Base-by-base conservation (phyloP, 1,140 invertebrate species). In the Pogonomyrmex barbatus region DNA sequence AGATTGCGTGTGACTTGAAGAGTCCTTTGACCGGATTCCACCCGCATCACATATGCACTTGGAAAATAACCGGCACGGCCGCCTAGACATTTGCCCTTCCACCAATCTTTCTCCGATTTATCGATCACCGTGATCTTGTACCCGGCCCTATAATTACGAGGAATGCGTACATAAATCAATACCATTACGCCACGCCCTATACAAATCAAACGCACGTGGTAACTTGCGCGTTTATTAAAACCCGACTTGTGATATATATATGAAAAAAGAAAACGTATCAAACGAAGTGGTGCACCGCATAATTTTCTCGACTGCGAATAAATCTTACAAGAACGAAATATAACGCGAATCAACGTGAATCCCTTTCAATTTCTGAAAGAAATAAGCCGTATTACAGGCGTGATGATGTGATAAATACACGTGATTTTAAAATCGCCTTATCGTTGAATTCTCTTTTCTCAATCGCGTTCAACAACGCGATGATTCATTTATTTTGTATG, bases 61-160 rank as follows among this genome's bases (percentile, higher is more conserved):
- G 98, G 98, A 93, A 99, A 99, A 94, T 98, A 99, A 33, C 98
- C 98, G n/a, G 97, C 96, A 90, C 97, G 97, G 17, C 98, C 98
- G 24, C 94, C 94, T 75, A 99, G 95, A 91, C 98, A 99, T 94
- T 99, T 99, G 45, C 98, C 98, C 95, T 98, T 98, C 98, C 98
- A 99, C 99, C 99, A 99, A 92, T 99, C 98, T 17, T 97, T 97
- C 94, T 99, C 98, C 0, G 98, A 98, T 47, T 98, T 99, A 92
- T 99, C 98, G 68, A 98, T 98, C 17, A 99, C 98, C 4, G 98
- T 99, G 36, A 99, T 97, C 94, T 99, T 99, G 95, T 98, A 98
- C 3, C 99, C 98, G 65, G 99, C 98, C 94, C 97, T 97, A 94
- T 3, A 88, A 91, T 62, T 68, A 85, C 14, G 12, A 85, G 36